Evolutionary conservation across 2,113 vertebrate species (phyloP).

Genomic region (Connochaetes taurinus): DNA sequence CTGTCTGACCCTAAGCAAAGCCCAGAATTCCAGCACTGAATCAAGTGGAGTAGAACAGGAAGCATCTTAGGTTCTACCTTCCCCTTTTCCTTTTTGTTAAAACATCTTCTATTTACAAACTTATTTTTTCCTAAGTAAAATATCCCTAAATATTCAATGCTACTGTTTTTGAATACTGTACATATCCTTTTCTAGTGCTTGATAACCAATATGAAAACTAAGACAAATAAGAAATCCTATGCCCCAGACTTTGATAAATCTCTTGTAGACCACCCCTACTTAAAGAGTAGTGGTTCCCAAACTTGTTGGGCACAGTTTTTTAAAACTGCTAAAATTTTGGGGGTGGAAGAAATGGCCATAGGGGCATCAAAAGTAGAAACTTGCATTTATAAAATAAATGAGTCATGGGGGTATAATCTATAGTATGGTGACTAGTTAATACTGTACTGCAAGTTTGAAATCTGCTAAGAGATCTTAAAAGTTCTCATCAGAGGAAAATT

Average conservation of each 20-base stretch:
- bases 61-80: neutral
- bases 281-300: neutral
- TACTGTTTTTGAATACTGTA: neutral
- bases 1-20: neutral
- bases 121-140: constrained; percentile 22
- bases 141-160: neutral
- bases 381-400: neutral
- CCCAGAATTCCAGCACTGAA: neutral
- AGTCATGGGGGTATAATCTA: neutral
- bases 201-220: neutral
- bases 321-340: neutral
- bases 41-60: neutral
- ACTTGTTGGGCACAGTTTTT: neutral
- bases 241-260: neutral
- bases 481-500: neutral
- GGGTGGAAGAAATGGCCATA: neutral
- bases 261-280: neutral
- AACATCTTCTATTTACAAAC: neutral
- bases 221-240: neutral
- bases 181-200: neutral
- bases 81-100: neutral
- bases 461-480: neutral
- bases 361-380: neutral
- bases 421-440: neutral
- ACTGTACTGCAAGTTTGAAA: neutral